Conservation (phyloP, 1,140 invertebrate genomes). For the Aphelenchoides avenae region DNA sequence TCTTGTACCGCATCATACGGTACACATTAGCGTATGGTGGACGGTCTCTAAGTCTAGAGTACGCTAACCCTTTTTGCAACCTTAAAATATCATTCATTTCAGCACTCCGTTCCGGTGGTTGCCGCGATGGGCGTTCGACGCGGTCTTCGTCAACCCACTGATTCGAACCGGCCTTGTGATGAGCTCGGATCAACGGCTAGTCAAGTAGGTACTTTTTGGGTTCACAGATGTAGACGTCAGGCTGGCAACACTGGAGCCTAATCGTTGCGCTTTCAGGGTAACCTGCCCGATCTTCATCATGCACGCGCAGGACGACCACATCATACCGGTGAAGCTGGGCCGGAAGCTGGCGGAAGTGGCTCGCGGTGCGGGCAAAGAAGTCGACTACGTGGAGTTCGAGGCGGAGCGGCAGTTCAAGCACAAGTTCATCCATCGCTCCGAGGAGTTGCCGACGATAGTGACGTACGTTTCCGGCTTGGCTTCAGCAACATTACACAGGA, state of each 20-base stretch:
- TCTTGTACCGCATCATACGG: no score
- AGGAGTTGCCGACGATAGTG: constrained; percentile 35
- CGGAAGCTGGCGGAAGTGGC: constrained; percentile 32
- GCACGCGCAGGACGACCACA: constrained; percentile 68
- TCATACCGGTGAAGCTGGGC: constrained; percentile 69
- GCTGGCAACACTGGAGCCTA: background rate
- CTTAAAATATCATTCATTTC: constrained; percentile 23
- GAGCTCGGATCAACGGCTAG: constrained; percentile 68
- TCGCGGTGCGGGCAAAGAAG: constrained; percentile 18
- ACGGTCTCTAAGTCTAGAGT: no score
- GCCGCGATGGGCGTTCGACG: constrained; percentile 23
- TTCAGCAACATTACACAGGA: no score
- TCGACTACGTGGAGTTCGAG: constrained; percentile 43
- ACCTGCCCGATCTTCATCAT: constrained; percentile 64
- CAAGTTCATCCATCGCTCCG: constrained; percentile 46
- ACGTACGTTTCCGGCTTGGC: constrained; percentile 7
- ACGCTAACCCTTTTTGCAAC: no score
- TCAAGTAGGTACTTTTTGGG: constrained; percentile 66
- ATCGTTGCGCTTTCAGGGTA: constrained; percentile 66
- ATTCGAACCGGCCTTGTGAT: constrained; percentile 68
- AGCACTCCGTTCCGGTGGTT: constrained; percentile 14
- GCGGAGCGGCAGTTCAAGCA: constrained; percentile 31
- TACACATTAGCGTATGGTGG: no score
- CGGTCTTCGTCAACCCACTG: constrained; percentile 6
- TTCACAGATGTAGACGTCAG: constrained; percentile 71